Percentiles rank a stretch among this genome's conserved stretches.
phyloP scores from a whole-genome alignment of 23 tunicate species.

The Ascidia mentula region DNA sequence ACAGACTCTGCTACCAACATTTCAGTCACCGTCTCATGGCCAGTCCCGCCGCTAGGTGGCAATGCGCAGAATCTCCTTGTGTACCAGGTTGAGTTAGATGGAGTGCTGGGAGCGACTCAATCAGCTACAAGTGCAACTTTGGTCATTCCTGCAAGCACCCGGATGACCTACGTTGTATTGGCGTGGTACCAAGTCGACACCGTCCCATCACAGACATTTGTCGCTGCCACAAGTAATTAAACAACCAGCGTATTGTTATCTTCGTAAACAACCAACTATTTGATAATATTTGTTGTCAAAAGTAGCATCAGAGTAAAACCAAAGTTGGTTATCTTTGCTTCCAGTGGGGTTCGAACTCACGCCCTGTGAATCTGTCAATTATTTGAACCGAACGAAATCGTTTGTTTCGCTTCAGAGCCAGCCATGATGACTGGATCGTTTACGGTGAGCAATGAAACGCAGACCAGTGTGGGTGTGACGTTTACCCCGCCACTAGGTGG shows the following conservation, averaged over 20 bases:
- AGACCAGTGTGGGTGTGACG: background rate
- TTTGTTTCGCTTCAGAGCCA: background rate
- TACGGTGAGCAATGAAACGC: background rate
- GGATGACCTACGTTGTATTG: background rate
- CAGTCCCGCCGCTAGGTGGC: background rate
- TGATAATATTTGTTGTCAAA: too few relatives aligned
- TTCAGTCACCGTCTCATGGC: background rate
- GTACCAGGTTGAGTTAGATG: background rate
- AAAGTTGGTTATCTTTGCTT: too few relatives aligned
- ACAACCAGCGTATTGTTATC: too few relatives aligned
- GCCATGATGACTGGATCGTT: background rate
- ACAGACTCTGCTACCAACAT: background rate
- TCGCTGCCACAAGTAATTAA: background rate
- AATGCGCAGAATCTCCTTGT: background rate
- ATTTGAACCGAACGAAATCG: background rate
- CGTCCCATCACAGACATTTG: background rate
- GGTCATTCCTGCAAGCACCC: background rate
- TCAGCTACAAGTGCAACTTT: background rate
- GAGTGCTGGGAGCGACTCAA: background rate
- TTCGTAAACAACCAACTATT: too few relatives aligned
- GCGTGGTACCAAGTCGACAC: background rate
- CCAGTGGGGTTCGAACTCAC: too few relatives aligned
- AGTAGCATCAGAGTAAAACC: too few relatives aligned
- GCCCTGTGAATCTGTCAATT: too few relatives aligned
- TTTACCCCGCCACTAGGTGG: background rate